A percentile compares a stretch with the other conserved stretches of the same genome.
Evolutionary conservation across 2,113 vertebrate species (phyloP).

Genomic region (Notarius lentiginosus): DNA sequence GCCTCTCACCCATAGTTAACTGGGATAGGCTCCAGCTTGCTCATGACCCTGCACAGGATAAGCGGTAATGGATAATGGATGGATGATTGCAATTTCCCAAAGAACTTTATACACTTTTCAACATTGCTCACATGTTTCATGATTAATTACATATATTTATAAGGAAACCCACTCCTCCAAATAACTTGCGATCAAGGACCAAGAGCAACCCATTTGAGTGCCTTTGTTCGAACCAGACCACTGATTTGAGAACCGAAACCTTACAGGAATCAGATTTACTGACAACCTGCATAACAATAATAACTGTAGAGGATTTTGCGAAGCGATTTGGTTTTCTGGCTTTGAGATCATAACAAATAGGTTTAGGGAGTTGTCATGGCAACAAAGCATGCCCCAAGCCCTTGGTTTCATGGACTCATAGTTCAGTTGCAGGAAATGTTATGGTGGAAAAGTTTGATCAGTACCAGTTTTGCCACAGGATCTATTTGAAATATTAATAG

Average conservation of each 20-base stretch:
- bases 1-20: too few species aligned
- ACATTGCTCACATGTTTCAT: not conserved
- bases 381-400: not conserved
- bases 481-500: not conserved
- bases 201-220: not conserved
- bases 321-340: not conserved
- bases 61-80: too few species aligned
- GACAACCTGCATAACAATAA: not conserved
- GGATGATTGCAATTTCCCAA: too few species aligned
- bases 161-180: not conserved
- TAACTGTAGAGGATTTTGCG: not conserved
- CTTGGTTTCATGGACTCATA: not conserved
- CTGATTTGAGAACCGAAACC: not conserved
- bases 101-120: not conserved
- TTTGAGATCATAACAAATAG: not conserved
- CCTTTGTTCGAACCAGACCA: not conserved
- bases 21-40: too few species aligned
- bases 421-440: too few species aligned
- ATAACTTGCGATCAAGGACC: not conserved
- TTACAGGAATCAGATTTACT: not conserved
- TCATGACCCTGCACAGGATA: too few species aligned
- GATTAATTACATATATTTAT: not conserved
- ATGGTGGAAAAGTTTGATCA: not conserved
- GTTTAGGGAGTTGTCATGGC: constrained; percentile 10
- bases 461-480: not conserved